Evolutionary conservation across 2,797 vertebrate genomes (phyloP).

Genomic region (Acanthopagrus latus): DNA sequence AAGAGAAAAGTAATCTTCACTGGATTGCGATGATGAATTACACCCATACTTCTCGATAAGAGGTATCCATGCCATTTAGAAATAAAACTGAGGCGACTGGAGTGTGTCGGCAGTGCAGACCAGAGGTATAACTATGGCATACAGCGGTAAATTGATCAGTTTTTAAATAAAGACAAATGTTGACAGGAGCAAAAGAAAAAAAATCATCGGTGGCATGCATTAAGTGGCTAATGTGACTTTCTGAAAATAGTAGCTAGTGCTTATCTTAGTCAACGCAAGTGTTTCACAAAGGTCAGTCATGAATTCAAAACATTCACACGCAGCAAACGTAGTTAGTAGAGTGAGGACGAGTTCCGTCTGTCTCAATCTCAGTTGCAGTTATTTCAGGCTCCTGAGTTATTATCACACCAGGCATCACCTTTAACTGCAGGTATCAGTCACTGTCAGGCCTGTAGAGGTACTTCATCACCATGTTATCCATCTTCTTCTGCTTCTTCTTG

Average conservation of each 20-base stretch:
- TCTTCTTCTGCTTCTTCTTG: conserved; percentile 92
- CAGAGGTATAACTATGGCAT: background rate
- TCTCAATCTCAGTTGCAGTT: conserved; percentile 2
- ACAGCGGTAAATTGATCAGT: conserved; percentile 1
- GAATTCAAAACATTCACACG: conserved; percentile 13
- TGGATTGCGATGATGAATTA: conserved; percentile 31
- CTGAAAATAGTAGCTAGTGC: background rate
- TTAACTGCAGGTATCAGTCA: conserved; percentile 88
- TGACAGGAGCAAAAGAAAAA: conserved; percentile 2
- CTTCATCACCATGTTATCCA: conserved; percentile 97
- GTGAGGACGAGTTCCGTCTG: conserved; percentile 22
- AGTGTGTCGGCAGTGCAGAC: conserved; percentile 21
- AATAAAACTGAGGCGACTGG: conserved; percentile 22
- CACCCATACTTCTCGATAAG: background rate
- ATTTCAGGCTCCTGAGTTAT: conserved; percentile 71
- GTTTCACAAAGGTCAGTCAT: conserved; percentile 8
- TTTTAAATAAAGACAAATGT: conserved; percentile 23
- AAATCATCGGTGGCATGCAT: background rate
- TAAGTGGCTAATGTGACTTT: conserved; percentile 21
- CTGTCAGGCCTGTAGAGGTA: conserved; percentile 97
- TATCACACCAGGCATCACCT: conserved; percentile 88
- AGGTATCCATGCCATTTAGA: conserved; percentile 21
- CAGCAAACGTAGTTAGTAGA: conserved; percentile 54
- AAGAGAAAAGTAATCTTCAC: conserved; percentile 6
- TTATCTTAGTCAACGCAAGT: background rate